Conservation (phyloP, 2,113 vertebrate genomes). For the Corydoras maculifer region DNA sequence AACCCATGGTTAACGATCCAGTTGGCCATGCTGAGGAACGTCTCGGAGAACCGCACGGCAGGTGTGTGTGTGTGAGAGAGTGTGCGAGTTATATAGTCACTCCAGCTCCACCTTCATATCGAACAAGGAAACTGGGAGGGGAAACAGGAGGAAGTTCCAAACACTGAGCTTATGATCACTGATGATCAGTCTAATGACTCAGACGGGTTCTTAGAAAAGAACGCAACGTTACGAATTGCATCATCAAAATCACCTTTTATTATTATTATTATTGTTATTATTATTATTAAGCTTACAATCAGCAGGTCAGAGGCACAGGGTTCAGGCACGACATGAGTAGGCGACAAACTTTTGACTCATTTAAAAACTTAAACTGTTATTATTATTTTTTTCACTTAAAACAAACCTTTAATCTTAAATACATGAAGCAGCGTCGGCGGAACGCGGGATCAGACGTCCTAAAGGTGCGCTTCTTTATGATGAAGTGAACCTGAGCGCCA, state of each 20-base stretch:
- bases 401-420: too few relatives aligned
- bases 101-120: slow-evolving; percentile 3
- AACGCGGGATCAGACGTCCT: not conserved
- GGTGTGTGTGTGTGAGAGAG: slow-evolving; percentile 2
- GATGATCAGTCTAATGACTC: too few relatives aligned
- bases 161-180: not conserved
- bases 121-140: slow-evolving; percentile 8
- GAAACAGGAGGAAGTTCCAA: not conserved
- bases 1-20: slow-evolving; percentile 80
- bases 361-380: too few relatives aligned
- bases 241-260: slow-evolving; percentile 26
- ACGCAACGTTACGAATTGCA: too few relatives aligned
- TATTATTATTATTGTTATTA: slow-evolving; percentile 27
- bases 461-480: slow-evolving; percentile 12
- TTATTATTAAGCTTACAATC: slow-evolving; percentile 3
- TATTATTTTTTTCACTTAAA: too few relatives aligned
- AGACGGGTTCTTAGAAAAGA: too few relatives aligned
- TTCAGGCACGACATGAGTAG: slow-evolving; percentile 25
- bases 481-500: not conserved
- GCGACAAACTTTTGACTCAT: not conserved
- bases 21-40: slow-evolving; percentile 66
- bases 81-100: slow-evolving; percentile 6
- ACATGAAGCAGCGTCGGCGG: not conserved
- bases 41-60: not conserved
- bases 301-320: slow-evolving; percentile 21